These are phyloP conservation scores for Nephotettix cincticeps DNA, from an alignment of 1,140 invertebrate genomes.

Conservation along the genomic window DNA sequence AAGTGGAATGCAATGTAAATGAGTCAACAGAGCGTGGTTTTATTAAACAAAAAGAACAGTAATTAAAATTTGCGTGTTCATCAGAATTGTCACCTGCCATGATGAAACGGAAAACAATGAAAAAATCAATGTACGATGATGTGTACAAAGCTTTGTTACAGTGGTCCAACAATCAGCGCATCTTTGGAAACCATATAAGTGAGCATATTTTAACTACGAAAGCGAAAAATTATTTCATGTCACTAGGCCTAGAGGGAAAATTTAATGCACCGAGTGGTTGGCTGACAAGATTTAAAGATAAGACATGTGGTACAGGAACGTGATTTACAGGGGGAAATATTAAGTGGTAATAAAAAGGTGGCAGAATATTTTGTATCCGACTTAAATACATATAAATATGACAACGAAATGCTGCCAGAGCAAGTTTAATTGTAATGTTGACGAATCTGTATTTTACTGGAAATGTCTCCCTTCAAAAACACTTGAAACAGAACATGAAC, in stretches of 20 bases:
- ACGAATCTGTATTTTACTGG: constrained; percentile 9
- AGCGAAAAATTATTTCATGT: background rate
- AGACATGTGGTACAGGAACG: background rate
- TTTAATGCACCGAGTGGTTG: background rate
- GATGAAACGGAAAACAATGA: no score
- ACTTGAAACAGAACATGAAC: background rate
- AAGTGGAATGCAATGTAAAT: background rate
- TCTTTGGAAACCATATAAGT: background rate
- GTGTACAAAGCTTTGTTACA: no score
- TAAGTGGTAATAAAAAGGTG: background rate
- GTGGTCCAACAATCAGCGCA: background rate
- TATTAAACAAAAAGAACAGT: background rate
- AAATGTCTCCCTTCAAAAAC: constrained; percentile 22
- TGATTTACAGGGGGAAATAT: background rate
- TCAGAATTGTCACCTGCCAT: background rate
- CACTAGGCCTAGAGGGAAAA: background rate
- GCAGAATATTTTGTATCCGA: background rate
- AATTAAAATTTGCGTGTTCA: background rate
- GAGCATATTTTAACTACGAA: background rate
- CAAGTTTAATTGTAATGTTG: constrained; percentile 20
- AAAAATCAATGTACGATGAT: no score
- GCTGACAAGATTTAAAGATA: background rate
- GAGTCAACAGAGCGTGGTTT: background rate
- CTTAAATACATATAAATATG: no score
- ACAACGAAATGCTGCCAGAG: background rate